phyloP scores from a whole-genome alignment of 2,113 vertebrate species.

The Oenanthe melanoleuca region DNA sequence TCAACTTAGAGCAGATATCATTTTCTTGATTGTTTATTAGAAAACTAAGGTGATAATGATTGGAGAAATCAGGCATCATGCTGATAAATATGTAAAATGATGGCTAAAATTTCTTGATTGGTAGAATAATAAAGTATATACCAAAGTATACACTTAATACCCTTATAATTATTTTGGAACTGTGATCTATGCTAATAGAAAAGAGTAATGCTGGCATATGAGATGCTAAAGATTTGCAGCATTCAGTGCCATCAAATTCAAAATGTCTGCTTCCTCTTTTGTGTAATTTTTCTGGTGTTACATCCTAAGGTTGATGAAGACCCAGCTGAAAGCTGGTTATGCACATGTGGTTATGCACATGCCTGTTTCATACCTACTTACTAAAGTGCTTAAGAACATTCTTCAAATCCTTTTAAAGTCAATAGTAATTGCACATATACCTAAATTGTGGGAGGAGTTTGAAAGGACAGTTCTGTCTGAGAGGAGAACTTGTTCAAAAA shows the following conservation, averaged over 20 bases:
- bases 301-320: neutral
- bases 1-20: neutral
- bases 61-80: neutral
- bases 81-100: neutral
- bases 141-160: neutral
- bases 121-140: neutral
- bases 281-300: neutral
- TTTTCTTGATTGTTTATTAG: neutral
- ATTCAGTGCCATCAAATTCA: neutral
- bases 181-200: neutral
- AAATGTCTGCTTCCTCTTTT: neutral
- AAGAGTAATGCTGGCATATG: neutral
- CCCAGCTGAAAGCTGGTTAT: neutral
- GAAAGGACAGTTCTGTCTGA: neutral
- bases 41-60: neutral
- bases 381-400: neutral
- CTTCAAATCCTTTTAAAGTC: neutral
- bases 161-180: neutral
- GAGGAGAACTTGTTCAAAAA: neutral
- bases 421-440: neutral
- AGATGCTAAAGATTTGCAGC: neutral
- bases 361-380: neutral
- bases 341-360: neutral
- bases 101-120: neutral
- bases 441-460: neutral